These are phyloP conservation scores for Anolis carolinensis DNA, from an alignment of 2,113 vertebrate species.

Conservation along the genomic window DNA sequence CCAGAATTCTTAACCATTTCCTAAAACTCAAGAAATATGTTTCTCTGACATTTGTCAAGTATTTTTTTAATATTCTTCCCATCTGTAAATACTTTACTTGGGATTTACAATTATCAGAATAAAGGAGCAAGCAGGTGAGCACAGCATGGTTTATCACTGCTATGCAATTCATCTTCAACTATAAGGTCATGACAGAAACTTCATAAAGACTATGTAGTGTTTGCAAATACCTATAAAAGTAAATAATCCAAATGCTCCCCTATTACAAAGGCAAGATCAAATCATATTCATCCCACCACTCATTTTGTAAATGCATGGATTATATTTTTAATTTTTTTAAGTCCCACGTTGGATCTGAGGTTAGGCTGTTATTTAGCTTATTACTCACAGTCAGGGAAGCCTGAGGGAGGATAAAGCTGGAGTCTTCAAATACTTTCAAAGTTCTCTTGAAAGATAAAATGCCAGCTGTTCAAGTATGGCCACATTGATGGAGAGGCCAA, in stretches of 20 bases:
- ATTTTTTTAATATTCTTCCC: too few species aligned
- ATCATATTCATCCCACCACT: neutral
- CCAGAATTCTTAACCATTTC: too few species aligned
- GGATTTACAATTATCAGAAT: neutral
- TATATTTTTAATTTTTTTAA: neutral
- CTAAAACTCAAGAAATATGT: too few species aligned
- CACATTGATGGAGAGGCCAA: conserved; percentile 14
- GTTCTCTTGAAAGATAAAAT: conserved; percentile 17
- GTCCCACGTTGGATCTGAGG: neutral
- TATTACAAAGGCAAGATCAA: neutral
- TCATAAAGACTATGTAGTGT: neutral
- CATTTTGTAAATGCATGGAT: neutral
- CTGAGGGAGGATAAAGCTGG: conserved; percentile 10
- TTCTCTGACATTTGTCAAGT: too few species aligned
- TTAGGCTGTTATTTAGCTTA: conserved; percentile 4
- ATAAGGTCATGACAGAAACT: neutral
- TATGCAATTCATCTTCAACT: neutral
- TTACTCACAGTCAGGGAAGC: neutral
- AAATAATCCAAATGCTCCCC: neutral
- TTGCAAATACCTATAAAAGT: neutral
- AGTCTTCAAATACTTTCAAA: conserved; percentile 19
- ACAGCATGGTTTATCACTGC: neutral
- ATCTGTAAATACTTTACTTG: neutral
- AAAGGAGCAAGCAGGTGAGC: neutral
- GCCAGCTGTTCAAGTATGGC: conserved; percentile 22